Evolutionary conservation across 2,888 invertebrate genomes (phyloP), one percentile per base, ranked within the genome.

Genomic region (Philonicus albiceps): DNA sequence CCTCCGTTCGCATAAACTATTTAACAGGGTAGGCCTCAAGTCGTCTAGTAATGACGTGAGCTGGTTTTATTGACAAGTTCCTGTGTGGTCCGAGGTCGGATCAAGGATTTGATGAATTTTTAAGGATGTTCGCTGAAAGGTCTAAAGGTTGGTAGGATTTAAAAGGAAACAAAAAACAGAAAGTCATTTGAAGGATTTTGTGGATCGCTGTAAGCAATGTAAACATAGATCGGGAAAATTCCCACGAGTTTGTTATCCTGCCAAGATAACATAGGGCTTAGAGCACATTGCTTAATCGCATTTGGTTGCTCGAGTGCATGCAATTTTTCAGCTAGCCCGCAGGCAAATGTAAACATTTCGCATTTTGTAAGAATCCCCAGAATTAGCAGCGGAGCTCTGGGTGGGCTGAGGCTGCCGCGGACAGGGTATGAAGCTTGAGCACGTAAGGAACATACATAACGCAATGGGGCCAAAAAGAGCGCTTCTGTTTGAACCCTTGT

Each of bases 401-500:
- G 0, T 53, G 19, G 8, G 22, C 1, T 19, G 64, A 8, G 11
- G 64, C 22, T 64, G 64, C 7, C 64, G 64, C 64, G 64, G 64
- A 64, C 64, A 64, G 27, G 74, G 31, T 34, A 74, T 16, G 37
- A 37, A 37, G 11, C 37, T 13, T 3, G 34, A 4, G 31, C 80
- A 53, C 49, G 49, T 53, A 49, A 40, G 78, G 11, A 78, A 16
- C 43, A 78, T 13, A 78, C 11, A 40, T 78, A 40, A 19, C 78
- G 19, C 43, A 19, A 49, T n/a, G 2, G n/a, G 49, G 49, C 27
- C 11, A 19, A 78, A 16, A 30, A 40, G 30, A 53, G 80, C 11
- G 64, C n/a, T n/a, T 80, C 49, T 80, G 49, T 19, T 80, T 49
- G 27, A 49, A 80, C 83, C 83, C 83, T 55, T 83, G 83, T 83